Conservation (phyloP, 2,888 invertebrate genomes). For the Aleiodes alternator region DNA sequence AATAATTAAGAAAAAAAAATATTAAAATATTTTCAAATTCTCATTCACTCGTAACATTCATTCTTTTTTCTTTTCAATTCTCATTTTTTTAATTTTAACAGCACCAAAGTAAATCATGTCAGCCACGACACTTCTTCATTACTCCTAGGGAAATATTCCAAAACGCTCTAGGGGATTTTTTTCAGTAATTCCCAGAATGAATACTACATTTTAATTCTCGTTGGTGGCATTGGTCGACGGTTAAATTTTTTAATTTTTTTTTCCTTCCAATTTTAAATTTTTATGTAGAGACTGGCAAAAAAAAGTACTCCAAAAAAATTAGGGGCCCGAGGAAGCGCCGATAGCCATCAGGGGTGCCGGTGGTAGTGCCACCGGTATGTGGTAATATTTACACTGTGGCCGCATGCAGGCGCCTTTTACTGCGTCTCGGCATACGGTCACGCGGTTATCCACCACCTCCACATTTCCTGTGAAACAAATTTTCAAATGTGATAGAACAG, state of each 20-base stretch:
- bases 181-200: not conserved
- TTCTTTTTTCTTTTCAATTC: not conserved
- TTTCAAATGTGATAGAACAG: conserved; percentile 20
- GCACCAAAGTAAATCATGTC: conserved; percentile 14
- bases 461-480: conserved; percentile 86
- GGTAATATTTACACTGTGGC: conserved; percentile 97
- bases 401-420: conserved; percentile 95
- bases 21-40: not conserved
- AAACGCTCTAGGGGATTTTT: conserved; percentile 14
- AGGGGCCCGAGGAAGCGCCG: conserved; percentile 71
- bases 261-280: too few species aligned
- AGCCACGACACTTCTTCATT: conserved; percentile 9
- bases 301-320: conserved; percentile 41
- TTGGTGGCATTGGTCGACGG: conserved; percentile 28
- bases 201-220: not conserved
- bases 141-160: not conserved
- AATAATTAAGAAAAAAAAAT: conserved; percentile 2
- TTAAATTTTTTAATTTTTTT: not conserved
- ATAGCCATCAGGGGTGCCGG: conserved; percentile 87
- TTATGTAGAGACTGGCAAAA: not conserved
- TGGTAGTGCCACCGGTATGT: conserved; percentile 94
- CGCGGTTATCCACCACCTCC: conserved; percentile 96
- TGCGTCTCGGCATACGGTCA: conserved; percentile 97
- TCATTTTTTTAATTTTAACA: conserved; percentile 15
- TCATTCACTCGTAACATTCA: not conserved